A percentile compares a stretch with the other conserved stretches of the same genome.
Evolutionary conservation across 1,140 invertebrate species (phyloP).

Genomic region (Monomorium pharaonis): DNA sequence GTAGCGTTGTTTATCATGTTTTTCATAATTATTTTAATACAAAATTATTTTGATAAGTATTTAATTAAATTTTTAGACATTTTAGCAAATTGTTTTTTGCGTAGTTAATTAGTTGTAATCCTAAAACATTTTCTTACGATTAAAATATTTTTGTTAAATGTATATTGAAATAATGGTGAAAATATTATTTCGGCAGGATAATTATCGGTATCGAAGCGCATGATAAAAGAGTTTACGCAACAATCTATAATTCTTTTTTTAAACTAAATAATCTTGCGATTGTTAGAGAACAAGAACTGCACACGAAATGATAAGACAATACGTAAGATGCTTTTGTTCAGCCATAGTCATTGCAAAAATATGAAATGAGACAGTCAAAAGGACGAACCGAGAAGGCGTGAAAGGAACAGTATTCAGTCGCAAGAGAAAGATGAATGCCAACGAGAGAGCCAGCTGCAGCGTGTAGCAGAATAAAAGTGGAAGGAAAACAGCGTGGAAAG

Average conservation of each 20-base stretch:
- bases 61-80: too few species aligned
- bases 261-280: not conserved
- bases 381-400: not conserved
- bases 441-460: conserved; percentile 41
- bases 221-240: too few species aligned
- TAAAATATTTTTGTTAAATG: not conserved
- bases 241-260: not conserved
- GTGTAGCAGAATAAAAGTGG: conserved; percentile 34
- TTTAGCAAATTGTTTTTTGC: too few species aligned
- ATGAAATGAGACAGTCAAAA: not conserved
- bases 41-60: too few species aligned
- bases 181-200: not conserved
- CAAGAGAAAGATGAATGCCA: conserved; percentile 48
- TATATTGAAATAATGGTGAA: not conserved
- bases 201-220: not conserved
- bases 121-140: not conserved
- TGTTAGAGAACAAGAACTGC: not conserved
- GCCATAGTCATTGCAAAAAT: conserved; percentile 22
- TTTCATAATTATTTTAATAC: too few species aligned
- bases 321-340: not conserved
- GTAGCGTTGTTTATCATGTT: too few species aligned
- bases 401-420: conserved; percentile 1
- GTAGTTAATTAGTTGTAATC: not conserved
- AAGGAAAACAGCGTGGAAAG: conserved; percentile 51
- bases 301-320: not conserved